Conservation (phyloP, 2,797 vertebrate genomes). For the Staurois parvus region DNA sequence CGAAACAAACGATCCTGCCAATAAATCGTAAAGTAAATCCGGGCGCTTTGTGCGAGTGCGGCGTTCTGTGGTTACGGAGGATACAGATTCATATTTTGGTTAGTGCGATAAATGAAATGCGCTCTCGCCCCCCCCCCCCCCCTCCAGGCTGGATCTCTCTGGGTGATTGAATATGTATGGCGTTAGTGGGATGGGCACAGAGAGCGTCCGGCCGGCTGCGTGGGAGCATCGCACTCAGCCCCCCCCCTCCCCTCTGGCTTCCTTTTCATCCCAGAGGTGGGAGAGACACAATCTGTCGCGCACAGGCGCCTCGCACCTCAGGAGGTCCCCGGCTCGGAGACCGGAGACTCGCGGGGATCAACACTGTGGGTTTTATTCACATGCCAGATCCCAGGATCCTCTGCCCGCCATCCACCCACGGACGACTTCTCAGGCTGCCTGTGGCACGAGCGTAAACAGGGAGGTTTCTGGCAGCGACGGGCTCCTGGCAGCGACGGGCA, state of each 20-base stretch:
- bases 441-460: not conserved
- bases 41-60: no score
- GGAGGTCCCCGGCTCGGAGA: not conserved
- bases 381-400: conserved; percentile 1
- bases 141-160: no score
- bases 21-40: no score
- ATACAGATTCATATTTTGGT: no score
- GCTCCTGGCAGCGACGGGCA: conserved; percentile 6
- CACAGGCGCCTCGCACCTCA: not conserved
- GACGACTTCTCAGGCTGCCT: not conserved
- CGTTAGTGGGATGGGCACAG: not conserved
- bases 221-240: not conserved
- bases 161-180: not conserved
- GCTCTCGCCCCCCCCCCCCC: no score
- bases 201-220: not conserved
- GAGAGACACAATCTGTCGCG: not conserved
- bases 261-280: not conserved
- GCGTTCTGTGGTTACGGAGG: no score
- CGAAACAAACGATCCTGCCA: no score
- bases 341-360: not conserved
- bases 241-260: not conserved
- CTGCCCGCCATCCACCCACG: no score
- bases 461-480: not conserved
- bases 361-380: not conserved
- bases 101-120: no score